Percentiles rank a stretch among this genome's conserved stretches.
These are phyloP conservation scores for Phyllotreta cruciferae DNA, from an alignment of 2,888 invertebrate genomes.

Conservation along the genomic window DNA sequence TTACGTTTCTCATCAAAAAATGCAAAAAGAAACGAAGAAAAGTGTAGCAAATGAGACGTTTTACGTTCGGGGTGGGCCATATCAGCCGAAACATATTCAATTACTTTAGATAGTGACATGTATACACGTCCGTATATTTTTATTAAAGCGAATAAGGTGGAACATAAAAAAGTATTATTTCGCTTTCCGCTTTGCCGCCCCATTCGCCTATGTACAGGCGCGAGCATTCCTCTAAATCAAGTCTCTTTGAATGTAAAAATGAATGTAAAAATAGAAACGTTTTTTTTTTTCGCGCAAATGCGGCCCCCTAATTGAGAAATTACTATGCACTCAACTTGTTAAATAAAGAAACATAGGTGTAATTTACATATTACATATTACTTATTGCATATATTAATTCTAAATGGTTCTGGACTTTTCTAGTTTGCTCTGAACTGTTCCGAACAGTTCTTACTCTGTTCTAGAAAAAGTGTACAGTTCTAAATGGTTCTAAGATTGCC, in stretches of 20 bases:
- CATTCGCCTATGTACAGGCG: slow-evolving; percentile 35
- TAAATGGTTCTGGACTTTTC: too few species aligned
- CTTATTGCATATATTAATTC: too few species aligned
- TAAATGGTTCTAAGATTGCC: too few species aligned
- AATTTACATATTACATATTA: too few species aligned
- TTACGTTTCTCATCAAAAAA: slow-evolving; percentile 18
- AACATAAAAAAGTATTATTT: slow-evolving; percentile 34
- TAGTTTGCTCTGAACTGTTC: too few species aligned
- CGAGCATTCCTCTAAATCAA: slow-evolving; percentile 45
- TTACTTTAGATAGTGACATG: slow-evolving; percentile 37
- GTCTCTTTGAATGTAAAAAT: slow-evolving; percentile 38
- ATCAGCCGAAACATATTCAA: slow-evolving; percentile 32
- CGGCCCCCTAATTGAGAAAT: too few species aligned
- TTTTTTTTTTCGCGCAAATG: too few species aligned
- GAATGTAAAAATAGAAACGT: too few species aligned
- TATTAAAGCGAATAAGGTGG: slow-evolving; percentile 33
- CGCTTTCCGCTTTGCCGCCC: slow-evolving; percentile 25
- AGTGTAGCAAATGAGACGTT: slow-evolving; percentile 30
- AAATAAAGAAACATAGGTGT: too few species aligned
- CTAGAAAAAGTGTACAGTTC: too few species aligned
- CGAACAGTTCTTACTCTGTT: too few species aligned
- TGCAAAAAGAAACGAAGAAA: slow-evolving; percentile 19
- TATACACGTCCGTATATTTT: slow-evolving; percentile 35
- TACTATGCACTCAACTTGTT: too few species aligned
- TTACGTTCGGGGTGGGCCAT: slow-evolving; percentile 24